Conservation (phyloP, 2,113 vertebrate genomes). For the Zingel zingel region DNA sequence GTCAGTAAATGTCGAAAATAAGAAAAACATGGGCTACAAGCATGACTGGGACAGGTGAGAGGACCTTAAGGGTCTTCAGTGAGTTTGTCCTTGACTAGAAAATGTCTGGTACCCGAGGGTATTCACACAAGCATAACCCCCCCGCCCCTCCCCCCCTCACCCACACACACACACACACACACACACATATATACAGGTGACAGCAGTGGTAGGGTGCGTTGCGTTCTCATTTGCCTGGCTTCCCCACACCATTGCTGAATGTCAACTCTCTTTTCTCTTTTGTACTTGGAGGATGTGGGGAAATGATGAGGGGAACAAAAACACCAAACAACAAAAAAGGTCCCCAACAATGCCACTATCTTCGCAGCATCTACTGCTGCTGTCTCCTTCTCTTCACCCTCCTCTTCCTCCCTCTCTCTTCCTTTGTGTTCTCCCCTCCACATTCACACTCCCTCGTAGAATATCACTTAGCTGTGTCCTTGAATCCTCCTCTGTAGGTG, state of each 20-base stretch:
- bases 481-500: constrained; percentile 79
- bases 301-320: constrained; percentile 74
- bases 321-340: constrained; percentile 79
- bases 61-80: constrained; percentile 34
- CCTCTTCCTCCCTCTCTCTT: constrained; percentile 52
- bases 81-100: constrained; percentile 71
- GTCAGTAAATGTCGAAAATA: constrained; percentile 26
- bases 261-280: constrained; percentile 80
- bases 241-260: constrained; percentile 77
- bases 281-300: constrained; percentile 76
- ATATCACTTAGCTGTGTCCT: constrained; percentile 82
- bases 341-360: constrained; percentile 79
- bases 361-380: constrained; percentile 64
- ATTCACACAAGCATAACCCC: constrained; percentile 23
- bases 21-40: constrained; percentile 5
- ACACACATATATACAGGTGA: constrained; percentile 59
- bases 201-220: constrained; percentile 61
- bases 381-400: constrained; percentile 67
- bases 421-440: constrained; percentile 63
- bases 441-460: constrained; percentile 73
- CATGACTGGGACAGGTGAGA: constrained; percentile 7
- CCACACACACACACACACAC: constrained; percentile 18
- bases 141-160: too few relatives aligned
- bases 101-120: constrained; percentile 65
- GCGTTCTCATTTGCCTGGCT: constrained; percentile 71